phyloP scores from a whole-genome alignment of 2,797 vertebrate genomes.

The Diplodus sargus region DNA sequence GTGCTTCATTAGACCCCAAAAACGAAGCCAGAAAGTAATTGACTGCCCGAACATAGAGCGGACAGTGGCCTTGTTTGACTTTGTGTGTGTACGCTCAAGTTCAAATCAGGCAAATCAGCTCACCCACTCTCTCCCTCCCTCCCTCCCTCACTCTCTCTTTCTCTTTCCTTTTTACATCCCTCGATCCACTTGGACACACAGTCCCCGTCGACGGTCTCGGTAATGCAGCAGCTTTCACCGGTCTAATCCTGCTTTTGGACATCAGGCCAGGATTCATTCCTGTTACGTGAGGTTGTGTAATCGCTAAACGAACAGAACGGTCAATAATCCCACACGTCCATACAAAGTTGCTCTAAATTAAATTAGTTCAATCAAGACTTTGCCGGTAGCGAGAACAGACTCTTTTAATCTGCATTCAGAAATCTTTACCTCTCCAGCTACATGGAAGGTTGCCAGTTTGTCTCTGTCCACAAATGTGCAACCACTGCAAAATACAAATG shows the following conservation, averaged over 20 bases:
- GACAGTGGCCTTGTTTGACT: slow-evolving; percentile 59
- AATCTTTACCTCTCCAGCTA: slow-evolving; percentile 12
- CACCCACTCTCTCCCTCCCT: not conserved
- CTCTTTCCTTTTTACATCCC: slow-evolving; percentile 29
- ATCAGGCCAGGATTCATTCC: slow-evolving; percentile 60
- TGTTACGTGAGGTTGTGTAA: slow-evolving; percentile 57
- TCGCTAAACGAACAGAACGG: slow-evolving; percentile 16
- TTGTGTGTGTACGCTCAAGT: slow-evolving; percentile 36
- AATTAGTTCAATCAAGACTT: not conserved
- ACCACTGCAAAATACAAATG: slow-evolving; percentile 2
- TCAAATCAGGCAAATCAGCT: slow-evolving; percentile 54
- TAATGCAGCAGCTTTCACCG: slow-evolving; percentile 34
- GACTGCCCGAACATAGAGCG: not conserved
- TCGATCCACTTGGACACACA: slow-evolving; percentile 46
- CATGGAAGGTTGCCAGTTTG: slow-evolving; percentile 16
- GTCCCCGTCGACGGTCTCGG: slow-evolving; percentile 28
- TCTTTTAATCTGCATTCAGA: not conserved
- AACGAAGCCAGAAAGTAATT: slow-evolving; percentile 19
- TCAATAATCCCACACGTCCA: slow-evolving; percentile 25
- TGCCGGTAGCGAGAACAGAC: not conserved
- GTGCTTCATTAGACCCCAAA: slow-evolving; percentile 6
- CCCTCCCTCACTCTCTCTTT: not conserved
- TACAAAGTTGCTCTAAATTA: not conserved
- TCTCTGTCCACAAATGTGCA: not conserved
- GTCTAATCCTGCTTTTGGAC: slow-evolving; percentile 62